Percentiles rank a stretch among this genome's conserved stretches.
These are phyloP conservation scores for Macrostomum lignano DNA, from an alignment of 1,140 invertebrate species.

Conservation along the genomic window DNA sequence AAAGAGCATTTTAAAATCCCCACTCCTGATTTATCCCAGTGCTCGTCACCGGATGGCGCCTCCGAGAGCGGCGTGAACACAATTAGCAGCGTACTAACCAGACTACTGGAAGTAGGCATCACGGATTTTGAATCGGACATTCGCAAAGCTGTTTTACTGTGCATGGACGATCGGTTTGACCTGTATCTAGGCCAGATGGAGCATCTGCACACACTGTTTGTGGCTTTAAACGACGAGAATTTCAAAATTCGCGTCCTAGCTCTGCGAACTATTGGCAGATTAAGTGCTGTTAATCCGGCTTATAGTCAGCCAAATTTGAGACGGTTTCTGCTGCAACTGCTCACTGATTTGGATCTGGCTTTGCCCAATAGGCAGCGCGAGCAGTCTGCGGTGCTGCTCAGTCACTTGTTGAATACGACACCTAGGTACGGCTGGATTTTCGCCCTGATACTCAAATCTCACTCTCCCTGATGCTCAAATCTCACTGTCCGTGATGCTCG, in stretches of 20 bases:
- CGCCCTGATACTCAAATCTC: constrained; percentile 76
- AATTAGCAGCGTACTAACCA: too few relatives aligned
- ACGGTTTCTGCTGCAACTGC: constrained; percentile 32
- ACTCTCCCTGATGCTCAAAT: constrained; percentile 33
- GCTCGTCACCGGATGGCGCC: too few relatives aligned
- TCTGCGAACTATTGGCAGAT: constrained; percentile 58
- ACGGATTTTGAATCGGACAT: constrained; percentile 65
- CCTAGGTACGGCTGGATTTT: constrained; percentile 52
- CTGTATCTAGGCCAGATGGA: constrained; percentile 75
- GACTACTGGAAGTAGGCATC: too few relatives aligned
- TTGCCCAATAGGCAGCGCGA: constrained; percentile 84
- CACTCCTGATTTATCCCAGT: too few relatives aligned
- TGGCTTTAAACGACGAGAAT: constrained; percentile 81
- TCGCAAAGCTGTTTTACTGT: constrained; percentile 61
- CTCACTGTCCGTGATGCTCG: not conserved
- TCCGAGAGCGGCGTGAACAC: too few relatives aligned
- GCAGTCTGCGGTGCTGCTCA: constrained; percentile 69
- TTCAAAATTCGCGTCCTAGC: constrained; percentile 82
- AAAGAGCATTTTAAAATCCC: too few relatives aligned
- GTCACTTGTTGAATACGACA: constrained; percentile 67
- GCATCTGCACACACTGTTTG: constrained; percentile 63
- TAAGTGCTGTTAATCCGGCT: constrained; percentile 62
- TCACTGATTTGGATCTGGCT: constrained; percentile 75
- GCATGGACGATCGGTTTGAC: constrained; percentile 67
- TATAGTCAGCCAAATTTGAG: constrained; percentile 55